Percentiles rank a stretch among this genome's conserved stretches.
Conservation (phyloP, 2,113 vertebrate genomes). For the Myotis davidii region DNA sequence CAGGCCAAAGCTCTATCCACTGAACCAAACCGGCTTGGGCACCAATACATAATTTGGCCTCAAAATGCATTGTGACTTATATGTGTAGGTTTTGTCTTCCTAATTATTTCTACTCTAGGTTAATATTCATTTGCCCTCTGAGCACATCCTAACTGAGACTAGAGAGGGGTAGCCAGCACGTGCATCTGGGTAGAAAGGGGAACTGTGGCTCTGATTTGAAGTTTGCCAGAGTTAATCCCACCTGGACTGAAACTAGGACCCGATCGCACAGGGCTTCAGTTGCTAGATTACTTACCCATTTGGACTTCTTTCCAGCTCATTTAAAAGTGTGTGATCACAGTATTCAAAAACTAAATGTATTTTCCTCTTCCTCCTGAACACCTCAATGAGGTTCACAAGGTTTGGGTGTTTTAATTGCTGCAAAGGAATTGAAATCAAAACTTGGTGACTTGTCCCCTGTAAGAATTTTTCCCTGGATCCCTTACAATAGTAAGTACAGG, state of each 20-base stretch:
- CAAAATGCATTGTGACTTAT: not conserved
- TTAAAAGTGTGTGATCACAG: constrained; percentile 93
- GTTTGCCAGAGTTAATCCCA: not conserved
- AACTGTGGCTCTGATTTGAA: not conserved
- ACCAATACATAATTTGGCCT: not conserved
- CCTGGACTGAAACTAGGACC: not conserved
- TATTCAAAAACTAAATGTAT: constrained; percentile 94
- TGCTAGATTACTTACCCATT: constrained; percentile 85
- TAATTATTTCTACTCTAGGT: not conserved
- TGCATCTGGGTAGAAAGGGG: not conserved
- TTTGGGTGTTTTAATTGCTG: constrained; percentile 94
- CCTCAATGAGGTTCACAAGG: constrained; percentile 93
- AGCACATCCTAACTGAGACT: not conserved
- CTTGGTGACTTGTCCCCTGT: not conserved
- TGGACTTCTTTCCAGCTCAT: constrained; percentile 92
- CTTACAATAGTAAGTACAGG: not conserved
- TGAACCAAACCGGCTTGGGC: too few species aligned
- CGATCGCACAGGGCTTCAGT: not conserved
- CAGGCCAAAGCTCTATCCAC: too few species aligned
- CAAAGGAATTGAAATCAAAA: constrained; percentile 35
- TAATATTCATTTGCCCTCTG: not conserved
- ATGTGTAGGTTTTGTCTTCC: not conserved
- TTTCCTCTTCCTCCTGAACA: constrained; percentile 91
- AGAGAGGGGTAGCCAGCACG: not conserved
- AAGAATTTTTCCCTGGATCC: not conserved